Base-by-base conservation (phyloP, 1,140 invertebrate species). In the Lasioglossum baleicum region DNA sequence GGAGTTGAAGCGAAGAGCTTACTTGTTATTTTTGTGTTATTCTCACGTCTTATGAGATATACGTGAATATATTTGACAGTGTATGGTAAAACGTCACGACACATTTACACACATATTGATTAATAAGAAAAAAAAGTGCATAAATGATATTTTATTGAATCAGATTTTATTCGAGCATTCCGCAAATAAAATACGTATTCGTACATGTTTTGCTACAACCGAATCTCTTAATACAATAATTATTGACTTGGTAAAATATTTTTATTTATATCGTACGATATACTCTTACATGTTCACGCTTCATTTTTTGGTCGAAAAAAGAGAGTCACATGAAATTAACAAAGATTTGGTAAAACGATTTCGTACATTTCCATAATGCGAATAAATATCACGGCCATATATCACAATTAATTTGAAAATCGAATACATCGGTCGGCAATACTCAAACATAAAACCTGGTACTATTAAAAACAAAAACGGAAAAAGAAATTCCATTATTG, bases 361-460 rank as follows among this genome's bases (percentile, higher is more conserved):
- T 75, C 40, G 31, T 35, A 70, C 17, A 67, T 53, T 26, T 44
- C 31, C 56, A 26, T 31, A 68, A 44, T 11, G 26, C 4, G 7
- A 51, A 70, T 35, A 3, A 77, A 64, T 71, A 75, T 60, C 40
- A 68, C 65, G 35, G 44, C 17, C 44, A 61, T 7, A 51, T 69
- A 78, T 65, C 58, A 72, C 60, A 78, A 78, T 63, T 10, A 64
- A 72, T 20, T 26, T 64, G 40, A 64, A 53, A 63, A 63, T 71
- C 44, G 51, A 42, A 64, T 20, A 8, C 51, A 71, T 53, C 17
- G 31, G 60, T 64, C 15, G 22, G 60, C 35, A 78, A 64, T 40
- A 72, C 42, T 71, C 53, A 7, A 0, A 15, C 53, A 15, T 15
- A 51, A 22, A 22, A 64, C 17, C 26, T 22, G 13, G 8, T 56